A percentile compares a stretch with the other conserved stretches of the same genome.
Conservation (phyloP, 2,797 vertebrate genomes). For the Helostoma temminkii region DNA sequence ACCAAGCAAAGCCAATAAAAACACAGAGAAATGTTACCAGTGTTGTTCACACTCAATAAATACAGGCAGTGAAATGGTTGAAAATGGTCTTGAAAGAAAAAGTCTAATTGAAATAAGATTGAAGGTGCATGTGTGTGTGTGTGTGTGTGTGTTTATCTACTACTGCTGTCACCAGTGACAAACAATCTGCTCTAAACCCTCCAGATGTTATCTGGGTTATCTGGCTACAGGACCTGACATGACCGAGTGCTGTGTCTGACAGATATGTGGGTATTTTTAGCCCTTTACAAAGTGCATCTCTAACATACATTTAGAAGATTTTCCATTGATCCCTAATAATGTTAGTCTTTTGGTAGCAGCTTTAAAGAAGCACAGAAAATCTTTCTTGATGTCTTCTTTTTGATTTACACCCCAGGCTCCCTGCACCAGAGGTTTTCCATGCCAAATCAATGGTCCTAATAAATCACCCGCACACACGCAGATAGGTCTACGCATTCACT, state of each 20-base stretch:
- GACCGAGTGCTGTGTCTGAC: conserved; percentile 5
- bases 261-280: conserved; percentile 39
- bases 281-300: conserved; percentile 1
- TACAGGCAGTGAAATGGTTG: conserved; percentile 9
- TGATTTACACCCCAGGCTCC: conserved; percentile 36
- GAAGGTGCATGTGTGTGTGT: background rate
- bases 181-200: conserved; percentile 19
- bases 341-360: conserved; percentile 31
- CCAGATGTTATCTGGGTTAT: conserved; percentile 56
- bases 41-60: background rate
- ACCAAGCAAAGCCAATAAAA: conserved; percentile 38
- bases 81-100: too few species aligned
- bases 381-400: conserved; percentile 24
- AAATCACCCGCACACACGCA: conserved; percentile 37
- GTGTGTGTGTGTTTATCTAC: background rate
- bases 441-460: conserved; percentile 48
- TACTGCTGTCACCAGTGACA: conserved; percentile 7
- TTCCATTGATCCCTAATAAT: conserved; percentile 41
- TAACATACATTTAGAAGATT: conserved; percentile 31
- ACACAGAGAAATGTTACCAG: conserved; percentile 7
- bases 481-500: conserved; percentile 29
- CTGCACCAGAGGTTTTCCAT: conserved; percentile 31
- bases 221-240: conserved; percentile 8
- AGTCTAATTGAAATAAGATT: background rate
- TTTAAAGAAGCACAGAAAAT: conserved; percentile 29